Base-by-base conservation (phyloP, 2,888 invertebrate genomes). In the Dioctria linearis region DNA sequence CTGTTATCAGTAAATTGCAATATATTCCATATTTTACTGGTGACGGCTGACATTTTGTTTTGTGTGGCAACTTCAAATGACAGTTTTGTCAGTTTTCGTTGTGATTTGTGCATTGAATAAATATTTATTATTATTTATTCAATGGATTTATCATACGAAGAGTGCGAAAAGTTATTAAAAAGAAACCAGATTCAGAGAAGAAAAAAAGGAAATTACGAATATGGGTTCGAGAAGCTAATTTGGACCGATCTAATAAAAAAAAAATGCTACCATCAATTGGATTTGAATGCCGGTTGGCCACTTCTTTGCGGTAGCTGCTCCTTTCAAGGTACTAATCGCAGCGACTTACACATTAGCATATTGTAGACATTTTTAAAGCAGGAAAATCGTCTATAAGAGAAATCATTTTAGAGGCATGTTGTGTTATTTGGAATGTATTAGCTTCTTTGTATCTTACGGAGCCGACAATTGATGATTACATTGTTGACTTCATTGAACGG, bases 401-500 rank as follows among this genome's bases (percentile, higher is more conserved):
- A 42, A 69, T 69, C 42, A n/a, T n/a, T n/a, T n/a, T n/a, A n/a
- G n/a, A n/a, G n/a, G n/a, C n/a, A n/a, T n/a, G n/a, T n/a, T n/a
- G 54, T 40, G 13, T 46, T 8, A 65, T 78, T 5, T 78, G 78
- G 63, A 61, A 63, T 13, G 46, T 25, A n/a, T 49, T 78, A 3
- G 13, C 78, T 37, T 4, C 65, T 13, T 25, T 63, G 6, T 78
- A 65, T 78, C 57, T 75, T 2, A 37, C 2, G 65, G 42, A 46
- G 39, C 51, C 51, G 5, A 63, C 63, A 4, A 5, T 5, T 39
- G 63, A 63, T 6, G 63, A 63, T 37, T 63, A 39, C 37, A 5
- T 39, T 46, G 6, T 13, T 42, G 82, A 79, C n/a, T 73, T 80
- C 3, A 65, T 73, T 13, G 82, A 82, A 40, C 84, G 83, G 69